Evolutionary conservation across 2,113 vertebrate species (phyloP), one percentile per base, ranked within the genome.

Genomic region (Cathartes aura): DNA sequence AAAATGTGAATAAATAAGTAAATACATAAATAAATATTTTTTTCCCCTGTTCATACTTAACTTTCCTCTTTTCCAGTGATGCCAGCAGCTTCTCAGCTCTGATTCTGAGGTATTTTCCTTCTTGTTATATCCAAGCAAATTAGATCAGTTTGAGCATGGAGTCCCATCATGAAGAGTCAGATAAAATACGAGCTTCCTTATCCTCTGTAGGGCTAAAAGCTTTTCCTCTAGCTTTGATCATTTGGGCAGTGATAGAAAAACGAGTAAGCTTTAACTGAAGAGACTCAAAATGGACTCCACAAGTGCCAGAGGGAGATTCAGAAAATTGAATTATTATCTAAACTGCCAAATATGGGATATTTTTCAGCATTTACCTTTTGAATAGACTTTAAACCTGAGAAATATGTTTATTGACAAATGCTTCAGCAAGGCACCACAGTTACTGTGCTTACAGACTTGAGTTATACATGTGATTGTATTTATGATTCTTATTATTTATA

Each of bases 141-240:
- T 86, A 87, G 63, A 90, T 92, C 67, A 48, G 42, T 87, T 73
- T 90, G 63, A 97, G 59, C 82, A 90, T 94, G 82, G 72, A 90
- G 38, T 90, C 63, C 47, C 12, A 67, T 89, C 63, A 67, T 53
- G 75, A 81, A 70, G 15, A 90, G 42, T 71, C 47, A 78, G 85
- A 94, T 94, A 90, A 95, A 94, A 86, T 80, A 62, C 0, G 1
- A 88, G 29, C 36, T 89, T 95, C 34, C 73, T 94, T 96, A 90
- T 93, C 71, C 75, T 96, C 47, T 59, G 45, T 86, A 80, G 71
- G 70, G 90, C 93, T 92, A 93, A 95, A 81, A 93, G 71, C 72
- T 95, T 96, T 94, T 93, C 67, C 64, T 95, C n/a, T 50, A 66
- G 82, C 79, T 96, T 90, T 97, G 88, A 96, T 95, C 82, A 89